phyloP scores from a whole-genome alignment of 1,140 invertebrate genomes.

The Euura saliciscinereae region DNA sequence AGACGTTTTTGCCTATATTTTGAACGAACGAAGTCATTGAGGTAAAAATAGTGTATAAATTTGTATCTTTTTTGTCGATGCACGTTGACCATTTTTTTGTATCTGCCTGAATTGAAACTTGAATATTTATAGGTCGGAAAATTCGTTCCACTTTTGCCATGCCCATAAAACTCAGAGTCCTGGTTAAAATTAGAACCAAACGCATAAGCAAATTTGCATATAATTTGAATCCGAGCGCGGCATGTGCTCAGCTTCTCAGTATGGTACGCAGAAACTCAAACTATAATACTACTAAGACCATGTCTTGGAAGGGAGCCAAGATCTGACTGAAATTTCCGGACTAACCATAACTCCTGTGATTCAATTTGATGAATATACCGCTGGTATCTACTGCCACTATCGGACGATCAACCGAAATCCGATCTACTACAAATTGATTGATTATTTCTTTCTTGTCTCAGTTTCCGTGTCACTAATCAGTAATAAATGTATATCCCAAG shows the following conservation, averaged over 20 bases:
- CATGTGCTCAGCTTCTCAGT: not conserved
- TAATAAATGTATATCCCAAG: not conserved
- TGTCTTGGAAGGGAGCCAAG: not conserved
- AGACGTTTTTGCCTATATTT: not conserved
- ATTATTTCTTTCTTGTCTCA: not conserved
- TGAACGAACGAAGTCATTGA: not conserved
- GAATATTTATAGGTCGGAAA: not conserved
- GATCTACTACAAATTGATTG: not conserved
- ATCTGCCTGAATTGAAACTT: not conserved
- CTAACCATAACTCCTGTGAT: not conserved
- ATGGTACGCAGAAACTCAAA: not conserved
- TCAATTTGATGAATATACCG: not conserved
- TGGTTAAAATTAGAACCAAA: conserved; percentile 5
- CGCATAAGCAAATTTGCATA: conserved; percentile 1
- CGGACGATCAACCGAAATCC: not conserved
- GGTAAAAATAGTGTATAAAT: not conserved
- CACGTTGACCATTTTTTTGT: no score
- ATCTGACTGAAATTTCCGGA: not conserved
- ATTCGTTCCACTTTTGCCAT: conserved; percentile 5
- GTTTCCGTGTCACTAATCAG: not conserved
- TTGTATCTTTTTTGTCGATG: no score
- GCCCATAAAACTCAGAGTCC: not conserved
- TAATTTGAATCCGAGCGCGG: conserved; percentile 1
- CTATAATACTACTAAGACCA: not conserved
- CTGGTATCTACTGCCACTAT: not conserved